Percentiles rank a stretch among this genome's conserved stretches.
Conservation (phyloP, 2,113 vertebrate genomes). For the mouse (Mus musculus) region DNA sequence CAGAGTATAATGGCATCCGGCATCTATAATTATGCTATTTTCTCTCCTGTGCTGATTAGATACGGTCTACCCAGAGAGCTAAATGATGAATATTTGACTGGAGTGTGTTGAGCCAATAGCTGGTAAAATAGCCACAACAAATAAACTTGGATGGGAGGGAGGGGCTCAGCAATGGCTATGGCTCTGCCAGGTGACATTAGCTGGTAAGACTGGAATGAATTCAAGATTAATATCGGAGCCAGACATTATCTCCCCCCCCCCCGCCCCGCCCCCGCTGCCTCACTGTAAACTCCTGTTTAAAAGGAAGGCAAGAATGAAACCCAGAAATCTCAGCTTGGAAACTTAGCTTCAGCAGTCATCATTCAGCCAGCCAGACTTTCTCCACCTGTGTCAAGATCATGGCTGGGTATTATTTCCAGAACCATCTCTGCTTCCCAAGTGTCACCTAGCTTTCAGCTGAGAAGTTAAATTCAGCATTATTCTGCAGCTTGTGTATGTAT, state of each 20-base stretch:
- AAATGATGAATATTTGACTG: conserved; percentile 88
- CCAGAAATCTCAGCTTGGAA: conserved; percentile 32
- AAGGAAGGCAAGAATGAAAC: conserved; percentile 5
- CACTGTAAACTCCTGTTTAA: conserved; percentile 30
- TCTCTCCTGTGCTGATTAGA: conserved; percentile 90
- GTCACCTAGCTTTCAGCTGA: not conserved
- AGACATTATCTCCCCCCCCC: not conserved
- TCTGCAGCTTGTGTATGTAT: not conserved
- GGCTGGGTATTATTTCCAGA: conserved; percentile 50
- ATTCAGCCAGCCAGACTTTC: conserved; percentile 2
- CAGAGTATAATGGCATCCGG: conserved; percentile 88
- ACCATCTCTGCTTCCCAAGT: not conserved
- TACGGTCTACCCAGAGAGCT: conserved; percentile 87
- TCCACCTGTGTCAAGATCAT: not conserved
- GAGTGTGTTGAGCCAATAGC: conserved; percentile 84
- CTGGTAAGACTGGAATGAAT: conserved; percentile 69
- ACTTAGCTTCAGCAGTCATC: not conserved
- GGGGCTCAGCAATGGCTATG: conserved; percentile 43
- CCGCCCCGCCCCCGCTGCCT: not conserved
- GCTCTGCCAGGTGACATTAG: conserved; percentile 78
- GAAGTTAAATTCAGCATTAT: conserved; percentile 11
- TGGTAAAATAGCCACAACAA: conserved; percentile 86
- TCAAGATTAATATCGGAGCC: conserved; percentile 50
- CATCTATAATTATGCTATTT: conserved; percentile 89
- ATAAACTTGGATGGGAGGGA: conserved; percentile 82